Conservation (phyloP, 2,888 invertebrate genomes). For the Endotricha flammealis region DNA sequence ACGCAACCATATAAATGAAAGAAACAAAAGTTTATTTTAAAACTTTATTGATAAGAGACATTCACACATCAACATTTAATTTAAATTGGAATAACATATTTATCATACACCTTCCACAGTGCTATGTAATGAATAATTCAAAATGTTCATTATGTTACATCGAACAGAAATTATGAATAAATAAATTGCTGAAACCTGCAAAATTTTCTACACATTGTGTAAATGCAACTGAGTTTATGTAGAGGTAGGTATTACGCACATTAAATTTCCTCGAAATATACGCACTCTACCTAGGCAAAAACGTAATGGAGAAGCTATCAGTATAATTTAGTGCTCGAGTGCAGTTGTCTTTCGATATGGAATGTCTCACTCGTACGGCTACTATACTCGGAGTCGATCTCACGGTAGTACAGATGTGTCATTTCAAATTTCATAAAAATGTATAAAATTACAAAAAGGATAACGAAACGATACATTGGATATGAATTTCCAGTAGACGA, state of each 20-base stretch:
- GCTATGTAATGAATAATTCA: constrained; percentile 42
- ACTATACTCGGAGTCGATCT: constrained; percentile 50
- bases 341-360: constrained; percentile 62
- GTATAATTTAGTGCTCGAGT: no score
- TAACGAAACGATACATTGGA: constrained; percentile 63
- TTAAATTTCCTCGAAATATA: no score
- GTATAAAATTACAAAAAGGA: constrained; percentile 77
- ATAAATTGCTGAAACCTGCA: neutral
- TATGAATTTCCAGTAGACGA: constrained; percentile 49
- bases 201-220: neutral
- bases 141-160: constrained; percentile 12
- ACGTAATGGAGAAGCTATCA: no score
- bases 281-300: no score
- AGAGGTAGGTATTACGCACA: no score
- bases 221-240: no score
- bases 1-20: constrained; percentile 14
- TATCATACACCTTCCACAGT: constrained; percentile 55
- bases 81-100: constrained; percentile 60
- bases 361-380: constrained; percentile 74
- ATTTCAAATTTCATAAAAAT: constrained; percentile 69
- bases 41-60: constrained; percentile 77
- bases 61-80: constrained; percentile 76
- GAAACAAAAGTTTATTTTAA: constrained; percentile 29
- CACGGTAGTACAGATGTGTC: constrained; percentile 59
- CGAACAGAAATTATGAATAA: neutral